Evolutionary conservation across 2,797 vertebrate genomes (phyloP).

Genomic region (Chelonia mydas): DNA sequence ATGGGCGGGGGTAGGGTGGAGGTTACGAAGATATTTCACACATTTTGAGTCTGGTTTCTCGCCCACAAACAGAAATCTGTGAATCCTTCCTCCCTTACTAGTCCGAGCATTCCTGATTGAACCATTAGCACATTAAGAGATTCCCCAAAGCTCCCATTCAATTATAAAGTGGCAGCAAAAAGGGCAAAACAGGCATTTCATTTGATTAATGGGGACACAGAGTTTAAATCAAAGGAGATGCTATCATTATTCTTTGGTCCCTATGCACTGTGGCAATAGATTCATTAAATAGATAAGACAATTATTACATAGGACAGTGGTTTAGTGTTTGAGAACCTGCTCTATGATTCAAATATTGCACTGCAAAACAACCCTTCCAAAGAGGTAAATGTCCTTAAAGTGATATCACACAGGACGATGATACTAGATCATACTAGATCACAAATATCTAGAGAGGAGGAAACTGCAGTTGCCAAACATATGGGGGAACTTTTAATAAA

Average conservation of each 20-base stretch:
- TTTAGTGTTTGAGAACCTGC: background rate
- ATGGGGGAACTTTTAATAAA: background rate
- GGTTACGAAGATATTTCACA: background rate
- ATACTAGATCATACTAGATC: background rate
- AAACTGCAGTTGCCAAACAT: background rate
- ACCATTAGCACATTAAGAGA: background rate
- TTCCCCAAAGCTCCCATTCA: conserved; percentile 21
- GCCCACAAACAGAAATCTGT: background rate
- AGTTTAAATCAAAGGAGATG: background rate
- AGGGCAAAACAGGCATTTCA: conserved; percentile 12
- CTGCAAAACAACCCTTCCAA: background rate
- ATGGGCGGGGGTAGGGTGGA: background rate
- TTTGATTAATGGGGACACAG: conserved; percentile 2
- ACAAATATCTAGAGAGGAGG: background rate
- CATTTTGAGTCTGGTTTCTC: background rate
- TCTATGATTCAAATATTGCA: background rate
- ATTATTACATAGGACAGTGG: background rate
- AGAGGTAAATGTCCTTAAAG: background rate
- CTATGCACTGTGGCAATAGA: fast-evolving
- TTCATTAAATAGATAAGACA: background rate
- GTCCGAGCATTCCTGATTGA: background rate
- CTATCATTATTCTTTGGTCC: background rate
- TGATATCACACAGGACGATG: background rate
- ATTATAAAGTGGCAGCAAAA: conserved; percentile 26
- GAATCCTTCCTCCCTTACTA: background rate